Percentiles rank a stretch among this genome's conserved stretches.
Evolutionary conservation across 2,113 vertebrate species (phyloP).

Genomic region (Coryphaenoides rupestris): DNA sequence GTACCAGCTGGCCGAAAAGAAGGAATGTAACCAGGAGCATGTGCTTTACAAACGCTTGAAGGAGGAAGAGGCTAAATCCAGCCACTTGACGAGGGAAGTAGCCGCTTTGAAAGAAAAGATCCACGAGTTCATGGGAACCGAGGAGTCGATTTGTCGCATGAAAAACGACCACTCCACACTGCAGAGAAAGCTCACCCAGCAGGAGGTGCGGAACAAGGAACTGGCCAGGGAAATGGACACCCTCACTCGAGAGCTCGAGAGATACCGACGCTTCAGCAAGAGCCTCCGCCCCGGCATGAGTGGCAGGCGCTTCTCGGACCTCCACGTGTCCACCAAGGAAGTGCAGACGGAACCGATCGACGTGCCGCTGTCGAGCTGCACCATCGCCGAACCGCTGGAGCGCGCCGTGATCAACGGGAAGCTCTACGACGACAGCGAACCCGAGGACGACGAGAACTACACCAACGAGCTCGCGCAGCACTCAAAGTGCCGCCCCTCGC

Average conservation of each 20-base stretch:
- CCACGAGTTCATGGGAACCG: constrained; percentile 89
- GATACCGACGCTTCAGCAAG: constrained; percentile 89
- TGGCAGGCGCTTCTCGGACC: constrained; percentile 88
- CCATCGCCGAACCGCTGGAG: constrained; percentile 80
- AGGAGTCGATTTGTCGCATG: constrained; percentile 85
- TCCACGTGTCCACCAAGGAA: constrained; percentile 88
- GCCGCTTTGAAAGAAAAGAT: constrained; percentile 93
- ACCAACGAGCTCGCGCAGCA: constrained; percentile 77
- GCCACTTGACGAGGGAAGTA: constrained; percentile 88
- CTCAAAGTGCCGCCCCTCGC: constrained; percentile 74
- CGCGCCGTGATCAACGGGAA: constrained; percentile 83
- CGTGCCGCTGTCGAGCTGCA: constrained; percentile 77
- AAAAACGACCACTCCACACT: constrained; percentile 84
- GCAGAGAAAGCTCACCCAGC: constrained; percentile 89
- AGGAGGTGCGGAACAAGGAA: constrained; percentile 92
- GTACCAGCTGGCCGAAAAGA: constrained; percentile 90
- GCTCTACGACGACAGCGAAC: constrained; percentile 79
- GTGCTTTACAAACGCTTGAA: constrained; percentile 85
- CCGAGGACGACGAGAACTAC: constrained; percentile 73
- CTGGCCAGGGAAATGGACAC: constrained; percentile 90
- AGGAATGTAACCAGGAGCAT: constrained; percentile 87
- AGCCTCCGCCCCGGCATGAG: constrained; percentile 84
- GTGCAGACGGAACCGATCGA: constrained; percentile 89
- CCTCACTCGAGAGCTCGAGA: constrained; percentile 88
- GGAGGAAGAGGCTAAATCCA: constrained; percentile 91